phyloP scores from a whole-genome alignment of 2,797 vertebrate species.

The Ctenopoma multispine region DNA sequence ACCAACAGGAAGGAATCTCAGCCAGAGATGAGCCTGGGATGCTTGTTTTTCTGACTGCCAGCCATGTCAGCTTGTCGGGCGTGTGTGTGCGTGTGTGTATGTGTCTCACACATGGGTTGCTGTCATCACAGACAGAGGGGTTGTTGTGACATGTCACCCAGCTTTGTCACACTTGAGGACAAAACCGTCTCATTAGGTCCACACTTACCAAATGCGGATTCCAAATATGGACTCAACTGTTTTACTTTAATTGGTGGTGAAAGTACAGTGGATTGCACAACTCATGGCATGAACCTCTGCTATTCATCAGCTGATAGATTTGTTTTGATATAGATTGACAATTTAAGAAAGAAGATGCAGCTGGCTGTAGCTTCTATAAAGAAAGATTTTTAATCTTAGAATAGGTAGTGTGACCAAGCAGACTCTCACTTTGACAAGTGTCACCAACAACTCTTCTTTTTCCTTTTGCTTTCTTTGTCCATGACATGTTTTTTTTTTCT shows the following conservation, averaged over 20 bases:
- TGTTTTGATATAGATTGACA: constrained; percentile 36
- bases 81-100: constrained; percentile 27
- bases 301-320: constrained; percentile 23
- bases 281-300: constrained; percentile 36
- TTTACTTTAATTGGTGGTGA: constrained; percentile 65
- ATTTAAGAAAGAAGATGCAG: constrained; percentile 5
- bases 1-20: constrained; percentile 77
- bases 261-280: constrained; percentile 36
- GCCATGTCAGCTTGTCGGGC: constrained; percentile 75
- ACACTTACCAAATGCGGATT: constrained; percentile 56
- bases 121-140: constrained; percentile 74
- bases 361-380: constrained; percentile 2
- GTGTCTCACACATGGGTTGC: constrained; percentile 69
- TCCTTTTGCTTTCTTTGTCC: constrained; percentile 20
- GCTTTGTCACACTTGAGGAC: constrained; percentile 79
- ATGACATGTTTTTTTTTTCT: constrained; percentile 22
- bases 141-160: constrained; percentile 79
- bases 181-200: constrained; percentile 76
- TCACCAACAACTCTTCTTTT: constrained; percentile 53
- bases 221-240: constrained; percentile 53
- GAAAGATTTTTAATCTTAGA: constrained; percentile 9
- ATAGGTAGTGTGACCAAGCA: constrained; percentile 41
- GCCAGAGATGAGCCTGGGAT: constrained; percentile 67
- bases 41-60: constrained; percentile 79
- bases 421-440: constrained; percentile 62